Evolutionary conservation across 2,797 vertebrate species (phyloP).

Genomic region (Myotis planiceps): DNA sequence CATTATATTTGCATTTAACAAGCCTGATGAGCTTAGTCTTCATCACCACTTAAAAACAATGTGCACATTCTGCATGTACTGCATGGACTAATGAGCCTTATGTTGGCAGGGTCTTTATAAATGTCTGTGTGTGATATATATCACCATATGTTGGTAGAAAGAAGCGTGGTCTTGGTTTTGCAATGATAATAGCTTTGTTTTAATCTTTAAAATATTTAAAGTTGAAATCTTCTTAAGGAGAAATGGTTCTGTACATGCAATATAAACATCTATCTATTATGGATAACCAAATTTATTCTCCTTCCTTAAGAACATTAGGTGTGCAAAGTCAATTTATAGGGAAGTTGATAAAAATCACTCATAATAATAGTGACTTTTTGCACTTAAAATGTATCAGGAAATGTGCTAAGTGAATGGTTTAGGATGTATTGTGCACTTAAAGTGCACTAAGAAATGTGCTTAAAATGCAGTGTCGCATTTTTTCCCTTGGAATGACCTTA

Average conservation of each 20-base stretch:
- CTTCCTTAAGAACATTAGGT: background rate
- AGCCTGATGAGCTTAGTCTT: background rate
- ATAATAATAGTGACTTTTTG: background rate
- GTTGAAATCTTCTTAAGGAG: background rate
- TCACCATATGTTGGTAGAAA: background rate
- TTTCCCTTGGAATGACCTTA: background rate
- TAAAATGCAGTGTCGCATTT: background rate
- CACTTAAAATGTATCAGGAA: background rate
- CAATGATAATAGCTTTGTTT: background rate
- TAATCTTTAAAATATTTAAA: conserved; percentile 10
- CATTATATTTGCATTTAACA: background rate
- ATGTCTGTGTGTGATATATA: background rate
- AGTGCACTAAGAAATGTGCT: background rate
- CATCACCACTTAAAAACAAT: background rate
- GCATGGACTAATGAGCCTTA: background rate
- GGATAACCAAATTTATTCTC: background rate
- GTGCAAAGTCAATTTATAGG: background rate
- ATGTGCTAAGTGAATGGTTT: background rate
- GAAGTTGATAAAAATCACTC: conserved; percentile 18
- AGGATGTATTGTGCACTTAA: background rate
- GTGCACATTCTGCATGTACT: background rate
- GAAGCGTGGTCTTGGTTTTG: background rate
- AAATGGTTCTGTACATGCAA: background rate
- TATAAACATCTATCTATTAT: background rate
- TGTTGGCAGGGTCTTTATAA: background rate